Evolutionary conservation across 2,888 invertebrate genomes (phyloP), one percentile per base, ranked within the genome.

Genomic region (Teinopalpus imperialis): DNA sequence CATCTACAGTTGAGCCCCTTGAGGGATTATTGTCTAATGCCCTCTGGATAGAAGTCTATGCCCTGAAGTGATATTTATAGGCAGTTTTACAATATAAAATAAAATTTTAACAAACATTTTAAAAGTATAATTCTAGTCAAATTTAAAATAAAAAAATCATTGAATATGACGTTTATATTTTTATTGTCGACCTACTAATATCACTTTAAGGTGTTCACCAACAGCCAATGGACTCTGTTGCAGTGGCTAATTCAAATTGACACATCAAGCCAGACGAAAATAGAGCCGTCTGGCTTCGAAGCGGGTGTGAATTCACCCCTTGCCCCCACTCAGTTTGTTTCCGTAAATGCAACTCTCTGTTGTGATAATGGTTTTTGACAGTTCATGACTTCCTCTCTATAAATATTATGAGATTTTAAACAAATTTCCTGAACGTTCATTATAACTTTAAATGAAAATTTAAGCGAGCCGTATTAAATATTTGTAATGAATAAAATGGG

Each of bases 191-290:
- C 74, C 75, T 78, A 69, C 62, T n/a, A n/a, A n/a, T n/a, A 66
- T 69, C 57, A 30, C 29, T 36, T 29, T 20, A 35, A 13, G 35
- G 40, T 37, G 44, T 24, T 29, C 24, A 29, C 46, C 46, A 77
- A 74, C 74, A 74, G 53, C 68, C 46, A 77, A 74, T 74, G 70
- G 61, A 63, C 54, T 63, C 59, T 36, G 55, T 69, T 75, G 80
- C 76, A 76, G 55, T 72, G 63, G 63, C 76, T 86, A 88, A 88
- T 86, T 87, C 62, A 80, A 85, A 88, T 81, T 81, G 88, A 80
- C 88, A 83, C 65, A 83, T 87, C 79, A 79, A 82, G 83, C 77
- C 86, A 79, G 81, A 81, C 88, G 59, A 66, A 87, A 87, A 87
- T 88, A 87, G 62, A 58, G 54, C 73, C 64, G 81, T 74, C 82